Evolutionary conservation across 2,113 vertebrate genomes (phyloP), one percentile per base, ranked within the genome.

Genomic region (Crotalus horridus): DNA sequence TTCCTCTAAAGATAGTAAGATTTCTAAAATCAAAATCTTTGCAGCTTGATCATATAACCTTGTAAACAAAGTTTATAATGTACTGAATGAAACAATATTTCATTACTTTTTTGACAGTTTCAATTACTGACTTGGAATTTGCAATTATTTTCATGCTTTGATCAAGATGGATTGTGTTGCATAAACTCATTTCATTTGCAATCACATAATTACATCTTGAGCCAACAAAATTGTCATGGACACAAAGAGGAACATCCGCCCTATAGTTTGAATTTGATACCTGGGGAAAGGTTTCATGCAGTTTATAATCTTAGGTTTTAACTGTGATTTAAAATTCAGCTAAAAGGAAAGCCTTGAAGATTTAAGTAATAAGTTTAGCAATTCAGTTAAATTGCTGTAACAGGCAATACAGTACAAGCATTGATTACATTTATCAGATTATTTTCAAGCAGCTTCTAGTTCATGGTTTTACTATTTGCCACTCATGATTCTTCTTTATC

Each of bases 301-400:
- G 39, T 85, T 94, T 46, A 26, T 17, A 59, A 24, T 1, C 93
- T 54, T 81, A 21, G 1, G 69, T 91, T 94, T 94, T 51, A 91
- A 29, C 56, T 9, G 6, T 90, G 94, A 89, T 96, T 96, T 58
- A 39, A 48, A 91, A 91, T 93, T 93, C 89, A 94, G 89, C 24
- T 85, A 51, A 81, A 48, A 56, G 90, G 85, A 91, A 81, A 93
- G 93, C 93, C 94, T 93, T 1, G 89, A 93, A 95, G 94, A 95
- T 94, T 94, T 91, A 96, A 96, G 54, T 48, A 94, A 92, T 59
- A 85, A 93, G 85, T 95, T 95, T 93, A 96, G 95, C 94, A 94
- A 24, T 96, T 95, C 90, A 90, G 13, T 69, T 55, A 20, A 26
- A 29, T 33, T 33, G 3, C 21, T 21, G 20, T 88, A 58, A 51